These are phyloP conservation scores for Romanogobio albipinnatus DNA, from an alignment of 2,113 vertebrate species.

Conservation along the genomic window DNA sequence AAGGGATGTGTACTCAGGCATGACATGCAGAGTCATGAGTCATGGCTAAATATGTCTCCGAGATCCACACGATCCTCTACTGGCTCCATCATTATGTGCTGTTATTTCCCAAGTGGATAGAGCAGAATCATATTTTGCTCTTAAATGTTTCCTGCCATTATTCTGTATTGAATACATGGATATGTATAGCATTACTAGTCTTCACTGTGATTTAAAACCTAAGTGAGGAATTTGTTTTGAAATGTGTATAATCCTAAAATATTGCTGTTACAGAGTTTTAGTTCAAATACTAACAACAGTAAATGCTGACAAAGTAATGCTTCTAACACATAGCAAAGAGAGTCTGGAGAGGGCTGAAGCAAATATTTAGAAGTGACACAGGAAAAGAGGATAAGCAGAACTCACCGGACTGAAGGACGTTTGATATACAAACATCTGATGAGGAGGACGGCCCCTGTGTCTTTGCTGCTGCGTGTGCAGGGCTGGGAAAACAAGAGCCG, in stretches of 20 bases:
- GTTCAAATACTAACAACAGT: constrained; percentile 21
- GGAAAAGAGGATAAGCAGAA: constrained; percentile 39
- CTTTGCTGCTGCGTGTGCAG: background rate
- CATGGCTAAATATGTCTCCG: constrained; percentile 36
- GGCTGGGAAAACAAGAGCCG: constrained; percentile 64
- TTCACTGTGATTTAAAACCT: background rate
- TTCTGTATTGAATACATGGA: background rate
- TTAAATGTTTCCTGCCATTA: background rate
- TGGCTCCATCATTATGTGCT: background rate
- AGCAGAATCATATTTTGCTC: background rate
- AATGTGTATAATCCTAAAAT: background rate
- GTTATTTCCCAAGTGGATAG: constrained; percentile 29
- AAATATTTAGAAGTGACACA: background rate
- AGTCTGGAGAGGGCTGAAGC: background rate
- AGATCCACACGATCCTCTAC: background rate
- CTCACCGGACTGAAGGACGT: constrained; percentile 59
- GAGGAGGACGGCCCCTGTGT: constrained; percentile 44
- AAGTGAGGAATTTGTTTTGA: background rate
- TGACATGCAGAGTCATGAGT: constrained; percentile 47
- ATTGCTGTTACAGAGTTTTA: background rate
- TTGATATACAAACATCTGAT: constrained; percentile 2
- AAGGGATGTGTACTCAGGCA: constrained; percentile 25
- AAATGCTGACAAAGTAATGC: constrained; percentile 35
- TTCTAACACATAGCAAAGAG: constrained; percentile 24
- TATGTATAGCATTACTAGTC: background rate